Evolutionary conservation across 2,888 invertebrate genomes (phyloP).

Genomic region (Fragum whitleyi): DNA sequence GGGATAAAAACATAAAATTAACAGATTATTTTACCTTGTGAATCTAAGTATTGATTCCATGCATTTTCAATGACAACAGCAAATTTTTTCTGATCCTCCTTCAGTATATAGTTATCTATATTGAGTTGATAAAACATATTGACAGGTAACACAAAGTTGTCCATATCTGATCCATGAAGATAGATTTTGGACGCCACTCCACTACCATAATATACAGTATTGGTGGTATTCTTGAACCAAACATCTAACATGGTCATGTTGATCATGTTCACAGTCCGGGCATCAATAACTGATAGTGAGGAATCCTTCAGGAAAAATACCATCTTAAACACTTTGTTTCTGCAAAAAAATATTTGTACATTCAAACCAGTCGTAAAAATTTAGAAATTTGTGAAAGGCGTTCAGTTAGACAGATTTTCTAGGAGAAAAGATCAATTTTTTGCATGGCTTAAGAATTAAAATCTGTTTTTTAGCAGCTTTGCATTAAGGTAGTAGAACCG

Average conservation of each 20-base stretch:
- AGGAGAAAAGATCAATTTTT: too few species aligned
- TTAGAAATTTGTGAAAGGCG: too few species aligned
- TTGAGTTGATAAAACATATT: constrained; percentile 39
- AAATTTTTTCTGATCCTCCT: constrained; percentile 40
- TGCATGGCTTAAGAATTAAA: too few species aligned
- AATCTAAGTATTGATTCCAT: background rate
- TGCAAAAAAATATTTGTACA: too few species aligned
- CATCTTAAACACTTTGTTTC: constrained; percentile 49
- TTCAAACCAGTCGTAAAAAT: constrained; percentile 21
- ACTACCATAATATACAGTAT: constrained; percentile 42
- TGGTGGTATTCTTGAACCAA: constrained; percentile 40
- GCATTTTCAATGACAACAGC: constrained; percentile 9
- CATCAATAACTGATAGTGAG: constrained; percentile 31
- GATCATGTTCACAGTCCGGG: constrained; percentile 36
- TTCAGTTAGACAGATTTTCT: too few species aligned
- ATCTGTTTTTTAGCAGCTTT: too few species aligned
- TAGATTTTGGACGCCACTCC: constrained; percentile 38
- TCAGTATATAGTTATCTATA: constrained; percentile 52
- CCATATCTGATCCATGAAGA: constrained; percentile 1
- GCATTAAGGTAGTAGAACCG: too few species aligned
- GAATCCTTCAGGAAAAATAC: constrained; percentile 37
- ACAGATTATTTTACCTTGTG: too few species aligned
- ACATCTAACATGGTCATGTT: constrained; percentile 4
- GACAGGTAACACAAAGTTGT: constrained; percentile 33
- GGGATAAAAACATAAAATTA: too few species aligned